phyloP scores from a whole-genome alignment of 2,797 vertebrate species.

The Numenius phaeopus region DNA sequence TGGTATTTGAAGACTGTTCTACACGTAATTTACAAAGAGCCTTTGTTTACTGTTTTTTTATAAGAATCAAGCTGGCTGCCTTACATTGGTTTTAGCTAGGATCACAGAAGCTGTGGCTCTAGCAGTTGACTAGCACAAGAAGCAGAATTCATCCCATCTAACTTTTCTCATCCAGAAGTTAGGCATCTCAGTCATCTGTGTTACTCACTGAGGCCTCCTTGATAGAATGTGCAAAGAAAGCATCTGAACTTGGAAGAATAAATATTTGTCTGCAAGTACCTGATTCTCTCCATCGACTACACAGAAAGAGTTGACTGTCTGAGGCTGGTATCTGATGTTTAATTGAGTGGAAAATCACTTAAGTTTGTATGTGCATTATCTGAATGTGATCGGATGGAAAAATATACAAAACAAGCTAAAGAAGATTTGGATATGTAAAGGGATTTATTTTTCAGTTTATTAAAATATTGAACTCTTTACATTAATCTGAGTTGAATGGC shows the following conservation, averaged over 20 bases:
- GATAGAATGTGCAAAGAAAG: not conserved
- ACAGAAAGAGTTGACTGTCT: not conserved
- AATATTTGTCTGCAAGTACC: not conserved
- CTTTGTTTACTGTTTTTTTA: not conserved
- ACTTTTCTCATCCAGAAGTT: not conserved
- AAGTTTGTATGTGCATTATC: not conserved
- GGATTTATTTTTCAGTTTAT: constrained; percentile 15
- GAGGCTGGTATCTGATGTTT: not conserved
- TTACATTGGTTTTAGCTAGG: not conserved
- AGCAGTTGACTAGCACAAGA: not conserved
- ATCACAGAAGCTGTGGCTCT: not conserved
- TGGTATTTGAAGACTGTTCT: not conserved
- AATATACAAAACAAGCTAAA: not conserved
- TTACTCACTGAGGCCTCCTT: not conserved
- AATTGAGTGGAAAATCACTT: not conserved
- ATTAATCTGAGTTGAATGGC: not conserved
- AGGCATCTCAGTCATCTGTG: not conserved
- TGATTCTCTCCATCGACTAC: not conserved
- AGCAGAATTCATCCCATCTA: not conserved
- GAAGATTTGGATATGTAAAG: not conserved
- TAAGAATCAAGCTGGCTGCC: not conserved
- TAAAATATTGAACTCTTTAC: not conserved
- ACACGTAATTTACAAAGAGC: not conserved
- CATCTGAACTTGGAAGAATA: not conserved
- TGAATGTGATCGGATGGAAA: not conserved